Percentiles rank a stretch among this genome's conserved stretches.
Conservation (phyloP, 2,888 invertebrate species). For the Drosophila borealis region DNA sequence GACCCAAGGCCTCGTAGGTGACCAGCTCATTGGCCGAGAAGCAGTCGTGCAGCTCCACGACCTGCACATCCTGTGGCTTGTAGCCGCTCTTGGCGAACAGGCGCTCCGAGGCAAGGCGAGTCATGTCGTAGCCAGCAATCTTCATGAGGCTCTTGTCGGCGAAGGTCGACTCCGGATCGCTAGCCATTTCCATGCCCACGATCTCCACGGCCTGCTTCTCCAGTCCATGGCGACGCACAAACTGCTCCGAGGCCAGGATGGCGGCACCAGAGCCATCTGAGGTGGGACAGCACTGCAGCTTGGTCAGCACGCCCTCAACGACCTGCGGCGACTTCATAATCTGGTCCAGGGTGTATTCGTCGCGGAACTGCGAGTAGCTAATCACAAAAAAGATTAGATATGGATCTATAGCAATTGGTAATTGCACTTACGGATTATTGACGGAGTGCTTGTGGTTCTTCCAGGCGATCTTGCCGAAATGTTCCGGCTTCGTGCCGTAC, state of each 20-base stretch:
- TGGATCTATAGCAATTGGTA: background rate
- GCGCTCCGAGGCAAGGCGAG: conserved; percentile 91
- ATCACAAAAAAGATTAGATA: conserved; percentile 42
- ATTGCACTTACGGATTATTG: conserved; percentile 93
- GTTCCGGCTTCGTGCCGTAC: conserved; percentile 96
- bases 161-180: conserved; percentile 95
- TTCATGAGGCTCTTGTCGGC: conserved; percentile 85
- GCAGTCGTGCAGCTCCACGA: conserved; percentile 98
- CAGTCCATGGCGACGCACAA: conserved; percentile 93
- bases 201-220: conserved; percentile 97
- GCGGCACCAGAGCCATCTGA: conserved; percentile 99
- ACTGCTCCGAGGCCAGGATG: conserved; percentile 95
- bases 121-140: conserved; percentile 96
- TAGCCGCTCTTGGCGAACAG: conserved; percentile 91
- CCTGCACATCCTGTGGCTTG: conserved; percentile 93
- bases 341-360: conserved; percentile 95
- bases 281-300: conserved; percentile 98
- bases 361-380: conserved; percentile 96
- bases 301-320: conserved; percentile 96
- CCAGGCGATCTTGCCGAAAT: conserved; percentile 98
- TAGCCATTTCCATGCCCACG: conserved; percentile 98
- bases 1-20: conserved; percentile 97
- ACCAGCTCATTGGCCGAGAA: conserved; percentile 99
- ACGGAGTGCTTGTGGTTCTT: conserved; percentile 99
- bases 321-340: conserved; percentile 94